phyloP scores from a whole-genome alignment of 2,113 vertebrate species.

The Malurus elegans region DNA sequence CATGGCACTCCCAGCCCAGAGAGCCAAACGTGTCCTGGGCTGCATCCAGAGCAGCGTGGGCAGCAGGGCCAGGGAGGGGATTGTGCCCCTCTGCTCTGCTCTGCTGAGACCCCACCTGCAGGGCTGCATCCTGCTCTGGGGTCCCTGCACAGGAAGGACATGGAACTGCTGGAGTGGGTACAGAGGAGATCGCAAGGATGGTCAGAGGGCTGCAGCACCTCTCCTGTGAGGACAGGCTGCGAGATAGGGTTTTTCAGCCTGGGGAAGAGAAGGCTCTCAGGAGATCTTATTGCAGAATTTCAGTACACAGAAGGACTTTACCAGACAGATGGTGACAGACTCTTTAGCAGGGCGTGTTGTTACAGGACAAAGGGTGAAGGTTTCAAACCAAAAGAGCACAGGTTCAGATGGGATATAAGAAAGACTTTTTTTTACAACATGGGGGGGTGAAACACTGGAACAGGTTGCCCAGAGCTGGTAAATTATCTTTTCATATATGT shows the following conservation, averaged over 20 bases:
- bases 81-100: background rate
- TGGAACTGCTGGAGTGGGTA: rapidly evolving
- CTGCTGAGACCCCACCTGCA: background rate
- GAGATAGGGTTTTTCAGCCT: background rate
- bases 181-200: background rate
- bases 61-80: background rate
- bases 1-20: background rate
- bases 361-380: background rate
- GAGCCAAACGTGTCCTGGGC: background rate
- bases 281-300: background rate
- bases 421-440: background rate
- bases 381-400: background rate
- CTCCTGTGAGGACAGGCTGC: background rate
- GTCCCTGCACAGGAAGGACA: background rate
- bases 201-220: background rate
- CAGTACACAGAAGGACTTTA: background rate
- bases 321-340: background rate
- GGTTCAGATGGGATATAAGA: background rate
- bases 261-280: background rate
- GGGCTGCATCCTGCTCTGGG: background rate
- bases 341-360: background rate
- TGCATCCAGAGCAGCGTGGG: background rate
- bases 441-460: background rate
- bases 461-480: background rate
- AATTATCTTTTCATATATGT: background rate